phyloP scores from a whole-genome alignment of 2,888 invertebrate species.

The Cremastinae sp. region DNA sequence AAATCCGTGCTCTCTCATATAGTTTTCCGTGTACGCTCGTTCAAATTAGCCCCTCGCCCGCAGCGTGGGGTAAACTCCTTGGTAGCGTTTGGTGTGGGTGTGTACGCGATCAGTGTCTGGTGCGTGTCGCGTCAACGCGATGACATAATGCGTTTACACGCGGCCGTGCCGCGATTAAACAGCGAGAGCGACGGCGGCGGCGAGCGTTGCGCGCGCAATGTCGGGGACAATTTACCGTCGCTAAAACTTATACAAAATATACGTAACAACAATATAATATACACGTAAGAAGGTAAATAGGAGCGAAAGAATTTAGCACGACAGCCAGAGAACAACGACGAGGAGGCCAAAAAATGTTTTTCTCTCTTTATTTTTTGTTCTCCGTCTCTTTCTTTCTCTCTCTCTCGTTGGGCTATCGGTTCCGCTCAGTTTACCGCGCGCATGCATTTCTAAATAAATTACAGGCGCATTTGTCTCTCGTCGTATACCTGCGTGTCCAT shows the following conservation, averaged over 20 bases:
- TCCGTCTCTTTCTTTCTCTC: too few relatives aligned
- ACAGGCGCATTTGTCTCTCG: background rate
- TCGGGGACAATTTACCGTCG: conserved; percentile 5
- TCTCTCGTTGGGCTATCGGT: conserved; percentile 27
- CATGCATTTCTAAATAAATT: conserved; percentile 12
- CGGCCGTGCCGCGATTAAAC: conserved; percentile 62
- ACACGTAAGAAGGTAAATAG: background rate
- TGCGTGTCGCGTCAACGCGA: conserved; percentile 58
- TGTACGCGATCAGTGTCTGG: conserved; percentile 35
- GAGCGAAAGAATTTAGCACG: conserved; percentile 36
- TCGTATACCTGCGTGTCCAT: conserved; percentile 1
- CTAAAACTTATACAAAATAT: background rate
- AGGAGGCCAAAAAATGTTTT: conserved; percentile 16
- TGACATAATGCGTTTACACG: conserved; percentile 65
- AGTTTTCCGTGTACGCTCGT: conserved; percentile 41
- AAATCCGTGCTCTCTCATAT: conserved; percentile 32
- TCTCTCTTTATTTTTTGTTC: too few relatives aligned
- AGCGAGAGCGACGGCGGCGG: conserved; percentile 49
- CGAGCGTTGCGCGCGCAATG: conserved; percentile 40
- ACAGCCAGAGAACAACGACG: too few relatives aligned
- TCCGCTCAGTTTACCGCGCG: conserved; percentile 13
- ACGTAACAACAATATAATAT: background rate
- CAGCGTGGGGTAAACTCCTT: background rate
- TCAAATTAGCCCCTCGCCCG: conserved; percentile 21
- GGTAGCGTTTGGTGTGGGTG: background rate